Base-by-base conservation (phyloP, 2,888 invertebrate genomes). In the Teleiodes luculella region DNA sequence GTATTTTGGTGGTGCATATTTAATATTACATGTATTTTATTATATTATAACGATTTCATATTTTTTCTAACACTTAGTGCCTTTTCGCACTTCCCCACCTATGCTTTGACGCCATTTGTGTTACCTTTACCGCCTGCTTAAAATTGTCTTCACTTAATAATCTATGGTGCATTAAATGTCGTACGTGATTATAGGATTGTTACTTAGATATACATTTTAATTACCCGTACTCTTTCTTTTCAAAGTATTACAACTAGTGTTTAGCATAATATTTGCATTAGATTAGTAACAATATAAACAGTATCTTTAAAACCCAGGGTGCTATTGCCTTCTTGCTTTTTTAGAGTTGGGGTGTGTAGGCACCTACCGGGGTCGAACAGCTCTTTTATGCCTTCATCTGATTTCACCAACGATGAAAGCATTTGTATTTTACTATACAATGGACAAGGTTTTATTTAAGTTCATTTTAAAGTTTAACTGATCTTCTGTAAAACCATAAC, bases 141-240 rank as follows among this genome's bases (percentile, higher is more conserved):
- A 60, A 61, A 65, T 14, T 16, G 4, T 70, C 64, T 68, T 71
- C 73, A 74, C 70, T 45, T 67, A 67, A 63, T 73, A 70, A 70
- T 68, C 69, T 78, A 78, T 83, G 84, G 80, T 86, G 80, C 84
- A 79, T 78, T 73, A 67, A 74, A 74, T 78, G 69, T 79, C 72
- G 69, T 78, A 68, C 66, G 67, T 74, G 65, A 71, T 76, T 70
- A 72, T 72, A 68, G 70, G 71, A 78, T 74, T 78, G 70, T 78
- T 80, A 43, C n/a, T 43, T 28, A 72, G 66, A 59, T 68, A 64
- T 70, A 67, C 65, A 65, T 62, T 57, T 65, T 60, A 67, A 65
- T 65, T 66, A 63, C 50, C 18, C 5, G 20, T 54, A 54, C 57
- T 59, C 60, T 61, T 61, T 61, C 67, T 66, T 75, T 70, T 71